Conservation (phyloP, 2,113 vertebrate genomes). For the Lepus timidus region DNA sequence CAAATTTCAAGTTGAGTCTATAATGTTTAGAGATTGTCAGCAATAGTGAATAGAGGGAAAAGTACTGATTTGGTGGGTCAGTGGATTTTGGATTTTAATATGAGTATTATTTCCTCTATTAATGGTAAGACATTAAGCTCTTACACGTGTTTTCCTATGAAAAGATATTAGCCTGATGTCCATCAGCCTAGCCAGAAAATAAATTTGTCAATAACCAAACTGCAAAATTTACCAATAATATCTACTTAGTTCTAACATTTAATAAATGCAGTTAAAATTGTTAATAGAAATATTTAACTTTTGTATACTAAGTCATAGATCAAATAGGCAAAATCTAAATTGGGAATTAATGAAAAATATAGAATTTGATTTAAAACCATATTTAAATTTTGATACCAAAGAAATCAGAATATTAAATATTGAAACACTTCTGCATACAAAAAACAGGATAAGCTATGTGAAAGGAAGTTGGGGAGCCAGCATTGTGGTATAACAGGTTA, state of each 20-base stretch:
- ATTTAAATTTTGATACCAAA: neutral
- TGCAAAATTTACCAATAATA: slow-evolving; percentile 41
- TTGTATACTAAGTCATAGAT: slow-evolving; percentile 15
- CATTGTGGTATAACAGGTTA: too few relatives aligned
- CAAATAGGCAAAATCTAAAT: slow-evolving; percentile 43
- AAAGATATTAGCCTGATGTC: neutral
- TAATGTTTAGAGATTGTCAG: neutral
- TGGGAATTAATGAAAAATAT: neutral
- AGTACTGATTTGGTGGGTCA: neutral
- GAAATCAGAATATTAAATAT: slow-evolving; percentile 21
- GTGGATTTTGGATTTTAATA: neutral
- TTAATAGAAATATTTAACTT: slow-evolving; percentile 23
- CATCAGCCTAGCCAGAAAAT: slow-evolving; percentile 33
- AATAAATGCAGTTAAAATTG: neutral
- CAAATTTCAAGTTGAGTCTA: neutral
- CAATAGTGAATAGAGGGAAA: neutral
- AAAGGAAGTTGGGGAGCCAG: neutral
- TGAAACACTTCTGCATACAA: neutral
- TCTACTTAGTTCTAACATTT: neutral
- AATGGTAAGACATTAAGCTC: neutral
- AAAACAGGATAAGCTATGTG: neutral
- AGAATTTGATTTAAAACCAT: slow-evolving; percentile 33
- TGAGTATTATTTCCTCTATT: neutral
- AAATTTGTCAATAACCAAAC: neutral
- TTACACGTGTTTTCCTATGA: neutral